phyloP scores from a whole-genome alignment of 2,113 vertebrate genomes.

The Ictalurus punctatus region DNA sequence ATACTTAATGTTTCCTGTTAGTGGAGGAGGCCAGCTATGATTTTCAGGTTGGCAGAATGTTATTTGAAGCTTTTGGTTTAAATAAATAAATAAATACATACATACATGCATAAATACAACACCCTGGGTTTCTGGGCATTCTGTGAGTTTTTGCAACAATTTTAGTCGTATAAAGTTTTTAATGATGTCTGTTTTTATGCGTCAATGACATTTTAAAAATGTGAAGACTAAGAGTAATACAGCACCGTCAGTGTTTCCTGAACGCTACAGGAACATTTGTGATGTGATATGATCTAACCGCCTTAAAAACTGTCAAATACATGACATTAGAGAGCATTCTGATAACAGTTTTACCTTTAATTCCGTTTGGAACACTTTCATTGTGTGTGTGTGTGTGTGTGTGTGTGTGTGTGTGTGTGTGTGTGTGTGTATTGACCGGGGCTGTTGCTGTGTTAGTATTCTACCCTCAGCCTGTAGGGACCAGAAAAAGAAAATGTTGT shows the following conservation, averaged over 20 bases:
- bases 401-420: background rate
- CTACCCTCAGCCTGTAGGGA: slow-evolving; percentile 59
- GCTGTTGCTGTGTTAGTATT: slow-evolving; percentile 62
- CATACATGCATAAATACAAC: background rate
- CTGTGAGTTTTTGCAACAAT: background rate
- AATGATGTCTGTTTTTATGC: background rate
- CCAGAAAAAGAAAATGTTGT: slow-evolving; percentile 61
- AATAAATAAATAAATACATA: background rate
- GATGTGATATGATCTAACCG: background rate
- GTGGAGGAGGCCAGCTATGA: too few species aligned
- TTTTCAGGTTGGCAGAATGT: too few species aligned
- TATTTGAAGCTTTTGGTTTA: background rate
- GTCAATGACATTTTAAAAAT: background rate
- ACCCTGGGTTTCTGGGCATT: background rate
- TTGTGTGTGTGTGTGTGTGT: background rate
- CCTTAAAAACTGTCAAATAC: background rate
- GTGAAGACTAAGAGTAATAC: background rate
- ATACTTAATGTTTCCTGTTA: too few species aligned
- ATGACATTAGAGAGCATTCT: background rate
- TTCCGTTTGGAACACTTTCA: background rate
- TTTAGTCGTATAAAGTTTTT: background rate
- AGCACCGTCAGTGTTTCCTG: background rate
- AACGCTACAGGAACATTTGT: background rate
- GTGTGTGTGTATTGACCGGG: background rate
- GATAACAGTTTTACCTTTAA: background rate